phyloP scores from a whole-genome alignment of 2,888 invertebrate genomes.

The Cerceris ruficornis region DNA sequence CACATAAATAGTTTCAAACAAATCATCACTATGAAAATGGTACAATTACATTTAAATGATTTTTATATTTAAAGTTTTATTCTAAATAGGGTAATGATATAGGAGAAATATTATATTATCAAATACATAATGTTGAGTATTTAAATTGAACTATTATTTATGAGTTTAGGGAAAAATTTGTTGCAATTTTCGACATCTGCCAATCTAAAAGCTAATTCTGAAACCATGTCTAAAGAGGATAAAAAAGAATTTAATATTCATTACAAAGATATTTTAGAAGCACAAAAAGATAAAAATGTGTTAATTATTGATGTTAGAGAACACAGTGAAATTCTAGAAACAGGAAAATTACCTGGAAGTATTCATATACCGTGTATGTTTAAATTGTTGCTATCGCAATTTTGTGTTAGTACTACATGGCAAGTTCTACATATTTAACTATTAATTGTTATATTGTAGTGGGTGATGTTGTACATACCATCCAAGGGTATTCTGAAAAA shows the following conservation, averaged over 20 bases:
- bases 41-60: no score
- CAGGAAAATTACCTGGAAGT: slow-evolving; percentile 88
- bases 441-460: slow-evolving; percentile 81
- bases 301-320: slow-evolving; percentile 90
- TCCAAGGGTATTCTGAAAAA: slow-evolving; percentile 82
- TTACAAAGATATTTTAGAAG: slow-evolving; percentile 77
- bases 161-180: not conserved
- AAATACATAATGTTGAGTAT: not conserved
- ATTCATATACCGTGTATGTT: slow-evolving; percentile 89
- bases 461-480: slow-evolving; percentile 82
- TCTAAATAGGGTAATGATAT: no score
- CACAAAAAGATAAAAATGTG: slow-evolving; percentile 82
- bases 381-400: not conserved
- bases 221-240: slow-evolving; percentile 59
- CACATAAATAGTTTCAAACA: no score
- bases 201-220: slow-evolving; percentile 5
- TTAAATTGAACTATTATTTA: not conserved
- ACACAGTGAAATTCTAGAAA: slow-evolving; percentile 87
- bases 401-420: not conserved
- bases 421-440: not conserved
- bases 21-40: no score
- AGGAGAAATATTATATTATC: not conserved
- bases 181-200: slow-evolving; percentile 31
- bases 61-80: no score
- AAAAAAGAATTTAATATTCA: slow-evolving; percentile 53